phyloP scores from a whole-genome alignment of 2,797 vertebrate genomes.

The Salmo trutta region DNA sequence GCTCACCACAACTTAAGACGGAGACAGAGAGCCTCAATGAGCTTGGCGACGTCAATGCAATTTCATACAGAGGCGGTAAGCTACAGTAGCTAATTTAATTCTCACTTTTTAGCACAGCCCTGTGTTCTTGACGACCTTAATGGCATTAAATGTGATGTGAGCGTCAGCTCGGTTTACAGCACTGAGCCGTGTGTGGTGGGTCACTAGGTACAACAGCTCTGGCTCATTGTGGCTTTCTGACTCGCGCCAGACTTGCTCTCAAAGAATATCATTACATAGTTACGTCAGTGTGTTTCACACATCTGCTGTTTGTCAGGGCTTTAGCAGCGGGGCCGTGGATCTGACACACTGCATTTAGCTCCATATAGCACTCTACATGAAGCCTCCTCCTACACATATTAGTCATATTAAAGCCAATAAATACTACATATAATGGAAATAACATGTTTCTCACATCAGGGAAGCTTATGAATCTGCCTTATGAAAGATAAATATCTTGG shows the following conservation, averaged over 20 bases:
- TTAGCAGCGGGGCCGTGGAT: too few species aligned
- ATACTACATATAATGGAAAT: too few species aligned
- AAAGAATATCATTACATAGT: not conserved
- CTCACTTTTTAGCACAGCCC: constrained; percentile 17
- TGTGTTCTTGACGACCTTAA: constrained; percentile 20
- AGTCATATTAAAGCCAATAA: too few species aligned
- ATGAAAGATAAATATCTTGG: too few species aligned
- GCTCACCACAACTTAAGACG: constrained; percentile 21
- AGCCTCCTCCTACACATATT: too few species aligned
- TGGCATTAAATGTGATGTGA: constrained; percentile 9
- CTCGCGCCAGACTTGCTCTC: not conserved
- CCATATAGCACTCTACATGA: too few species aligned
- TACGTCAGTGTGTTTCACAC: too few species aligned
- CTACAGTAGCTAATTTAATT: constrained; percentile 23
- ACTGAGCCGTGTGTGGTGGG: not conserved
- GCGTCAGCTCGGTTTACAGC: constrained; percentile 3
- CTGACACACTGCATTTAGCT: too few species aligned
- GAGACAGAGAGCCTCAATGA: constrained; percentile 7
- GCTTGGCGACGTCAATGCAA: constrained; percentile 4
- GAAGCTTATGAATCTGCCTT: too few species aligned
- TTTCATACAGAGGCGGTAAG: constrained; percentile 13
- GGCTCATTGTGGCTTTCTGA: constrained; percentile 39
- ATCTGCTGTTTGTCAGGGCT: too few species aligned
- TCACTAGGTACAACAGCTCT: constrained; percentile 64
- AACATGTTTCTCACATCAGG: too few species aligned